Evolutionary conservation across 2,113 vertebrate genomes (phyloP).

Genomic region (Gambusia affinis): DNA sequence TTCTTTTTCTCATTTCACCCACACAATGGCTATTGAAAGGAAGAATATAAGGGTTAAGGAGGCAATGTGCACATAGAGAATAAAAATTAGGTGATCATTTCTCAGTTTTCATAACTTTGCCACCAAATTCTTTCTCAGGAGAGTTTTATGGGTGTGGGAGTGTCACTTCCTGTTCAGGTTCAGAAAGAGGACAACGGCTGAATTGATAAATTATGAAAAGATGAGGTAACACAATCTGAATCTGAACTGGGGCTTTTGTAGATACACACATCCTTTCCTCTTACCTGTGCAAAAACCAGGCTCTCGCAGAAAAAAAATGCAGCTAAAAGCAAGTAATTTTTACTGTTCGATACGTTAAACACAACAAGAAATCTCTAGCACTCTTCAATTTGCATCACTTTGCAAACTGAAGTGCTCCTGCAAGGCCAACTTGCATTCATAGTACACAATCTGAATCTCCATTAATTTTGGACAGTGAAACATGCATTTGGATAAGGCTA

Average conservation of each 20-base stretch:
- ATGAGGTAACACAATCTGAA: conserved; percentile 58
- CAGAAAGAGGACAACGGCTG: conserved; percentile 32
- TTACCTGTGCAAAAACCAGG: conserved; percentile 13
- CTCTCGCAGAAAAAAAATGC: not conserved
- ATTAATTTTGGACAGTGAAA: not conserved
- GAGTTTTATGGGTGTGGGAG: conserved; percentile 31
- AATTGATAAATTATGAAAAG: conserved; percentile 66
- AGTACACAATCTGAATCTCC: no score
- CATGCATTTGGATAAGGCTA: not conserved
- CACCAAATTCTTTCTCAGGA: conserved; percentile 39
- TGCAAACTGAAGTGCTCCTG: not conserved
- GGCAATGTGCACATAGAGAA: not conserved
- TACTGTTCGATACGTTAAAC: no score
- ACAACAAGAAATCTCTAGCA: not conserved
- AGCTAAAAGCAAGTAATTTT: not conserved
- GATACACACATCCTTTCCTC: not conserved
- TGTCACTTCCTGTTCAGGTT: conserved; percentile 45
- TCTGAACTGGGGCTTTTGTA: conserved; percentile 23
- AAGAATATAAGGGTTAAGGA: conserved; percentile 27
- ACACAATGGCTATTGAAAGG: conserved; percentile 10
- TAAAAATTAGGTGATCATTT: conserved; percentile 39
- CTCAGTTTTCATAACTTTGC: conserved; percentile 41
- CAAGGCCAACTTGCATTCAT: not conserved
- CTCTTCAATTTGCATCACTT: not conserved
- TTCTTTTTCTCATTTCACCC: conserved; percentile 41